Evolutionary conservation across 2,888 invertebrate species (phyloP), one percentile per base, ranked within the genome.

Genomic region (Diarsia mendica): DNA sequence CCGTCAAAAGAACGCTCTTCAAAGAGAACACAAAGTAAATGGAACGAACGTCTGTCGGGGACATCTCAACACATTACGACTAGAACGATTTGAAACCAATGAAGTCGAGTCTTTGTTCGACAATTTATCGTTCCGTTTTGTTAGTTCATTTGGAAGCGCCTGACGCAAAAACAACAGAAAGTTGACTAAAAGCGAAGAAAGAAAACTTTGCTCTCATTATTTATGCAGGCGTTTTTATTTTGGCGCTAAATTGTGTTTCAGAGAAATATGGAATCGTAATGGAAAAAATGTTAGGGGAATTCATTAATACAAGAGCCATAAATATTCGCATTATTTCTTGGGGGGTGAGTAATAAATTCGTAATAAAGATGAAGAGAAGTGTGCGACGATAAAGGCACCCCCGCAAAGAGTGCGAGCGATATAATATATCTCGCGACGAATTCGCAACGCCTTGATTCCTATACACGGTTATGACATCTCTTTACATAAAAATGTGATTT

Each of bases 261-360:
- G 75, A 74, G 75, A 75, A 84, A 78, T 79, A 85, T 71, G 68
- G 72, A 77, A 76, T 81, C 63, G 78, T 73, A 85, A 83, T 79
- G 78, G 75, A 81, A 86, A 87, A 86, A 87, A 85, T 81, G 71
- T 72, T 72, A 60, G 80, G 82, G 86, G 89, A 90, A 92, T 91
- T 92, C 91, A 93, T 93, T 94, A 94, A 93, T 94, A 93, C 91
- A 87, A 90, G 84, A 84, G 91, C 91, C 87, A 93, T 95, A 94
- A 93, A 93, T 91, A 91, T 89, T 87, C 90, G 75, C 91, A 91
- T 93, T 94, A 93, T 90, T 92, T 89, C 87, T 85, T 89, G 80
- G 89, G 89, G 86, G 90, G 88, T 84, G 85, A 72, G 93, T 90
- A 93, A 93, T 95, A 94, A 94, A 94, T 93, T 91, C 87, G 91